These are phyloP conservation scores for Julus scandinavius DNA, from an alignment of 2,888 invertebrate species.

Conservation along the genomic window DNA sequence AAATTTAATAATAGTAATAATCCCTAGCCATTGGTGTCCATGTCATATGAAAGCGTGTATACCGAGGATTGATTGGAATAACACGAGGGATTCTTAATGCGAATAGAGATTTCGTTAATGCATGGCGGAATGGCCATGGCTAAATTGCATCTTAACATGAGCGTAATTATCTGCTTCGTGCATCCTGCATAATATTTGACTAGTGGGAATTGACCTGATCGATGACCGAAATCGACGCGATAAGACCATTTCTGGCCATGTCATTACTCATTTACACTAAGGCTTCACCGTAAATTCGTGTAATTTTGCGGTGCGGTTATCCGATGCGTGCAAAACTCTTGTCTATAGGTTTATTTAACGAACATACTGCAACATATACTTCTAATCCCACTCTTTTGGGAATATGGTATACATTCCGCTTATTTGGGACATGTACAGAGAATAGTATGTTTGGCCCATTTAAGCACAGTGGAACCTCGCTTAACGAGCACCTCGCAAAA, in stretches of 20 bases:
- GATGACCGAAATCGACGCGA: not conserved
- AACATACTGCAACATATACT: not conserved
- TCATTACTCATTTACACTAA: not conserved
- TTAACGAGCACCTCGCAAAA: too few relatives aligned
- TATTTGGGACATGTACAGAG: too few relatives aligned
- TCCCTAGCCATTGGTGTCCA: not conserved
- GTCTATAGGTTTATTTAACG: not conserved
- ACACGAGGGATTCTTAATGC: conserved; percentile 6
- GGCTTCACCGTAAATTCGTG: not conserved
- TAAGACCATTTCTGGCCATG: not conserved
- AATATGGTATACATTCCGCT: too few relatives aligned
- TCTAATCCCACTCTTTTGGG: not conserved
- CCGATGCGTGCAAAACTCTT: not conserved
- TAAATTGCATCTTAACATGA: conserved; percentile 20
- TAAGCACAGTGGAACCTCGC: too few relatives aligned
- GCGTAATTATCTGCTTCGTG: not conserved
- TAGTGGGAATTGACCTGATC: conserved; percentile 7
- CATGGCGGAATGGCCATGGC: not conserved
- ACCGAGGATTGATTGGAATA: not conserved
- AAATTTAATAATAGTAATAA: conserved; percentile 1
- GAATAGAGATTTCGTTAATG: not conserved
- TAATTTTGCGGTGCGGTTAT: conserved; percentile 8
- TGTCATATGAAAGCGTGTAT: not conserved
- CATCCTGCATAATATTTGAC: conserved; percentile 42
- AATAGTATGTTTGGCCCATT: too few relatives aligned